Percentiles rank a stretch among this genome's conserved stretches.
Conservation (phyloP, 2,113 vertebrate genomes). For the Oryzias woworae region DNA sequence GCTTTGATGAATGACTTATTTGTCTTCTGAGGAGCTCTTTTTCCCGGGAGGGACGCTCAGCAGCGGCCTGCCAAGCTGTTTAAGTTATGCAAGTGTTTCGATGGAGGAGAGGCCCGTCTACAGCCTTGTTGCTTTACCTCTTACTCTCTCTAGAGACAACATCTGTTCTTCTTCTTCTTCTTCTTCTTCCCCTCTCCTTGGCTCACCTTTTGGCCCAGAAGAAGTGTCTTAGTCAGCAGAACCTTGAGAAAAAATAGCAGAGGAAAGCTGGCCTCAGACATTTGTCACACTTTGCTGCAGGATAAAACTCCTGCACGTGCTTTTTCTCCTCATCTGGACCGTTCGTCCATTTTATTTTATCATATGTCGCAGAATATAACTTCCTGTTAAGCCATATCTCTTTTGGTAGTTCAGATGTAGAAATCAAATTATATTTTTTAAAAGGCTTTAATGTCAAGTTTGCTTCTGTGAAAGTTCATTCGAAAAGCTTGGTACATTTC, state of each 20-base stretch:
- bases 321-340: conserved; percentile 17
- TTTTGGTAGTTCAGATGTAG: too few species aligned
- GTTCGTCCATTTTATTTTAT: conserved; percentile 22
- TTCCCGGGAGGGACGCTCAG: conserved; percentile 26
- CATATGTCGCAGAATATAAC: background rate
- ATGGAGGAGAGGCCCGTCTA: conserved; percentile 29
- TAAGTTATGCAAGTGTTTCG: conserved; percentile 37
- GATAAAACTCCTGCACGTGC: conserved; percentile 20
- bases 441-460: conserved; percentile 6
- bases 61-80: conserved; percentile 18
- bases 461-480: background rate
- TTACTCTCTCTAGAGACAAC: conserved; percentile 46
- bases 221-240: conserved; percentile 74
- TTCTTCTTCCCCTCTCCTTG: conserved; percentile 11
- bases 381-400: too few species aligned
- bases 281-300: conserved; percentile 13
- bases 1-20: conserved; percentile 66
- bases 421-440: background rate
- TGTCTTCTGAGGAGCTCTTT: conserved; percentile 50
- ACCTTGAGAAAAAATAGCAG: conserved; percentile 49
- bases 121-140: conserved; percentile 45
- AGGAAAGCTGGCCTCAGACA: conserved; percentile 21
- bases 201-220: conserved; percentile 24
- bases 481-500: background rate
- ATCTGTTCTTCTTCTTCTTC: conserved; percentile 59